Evolutionary conservation across 2,797 vertebrate genomes (phyloP).

Genomic region (Rhinoraja longicauda): DNA sequence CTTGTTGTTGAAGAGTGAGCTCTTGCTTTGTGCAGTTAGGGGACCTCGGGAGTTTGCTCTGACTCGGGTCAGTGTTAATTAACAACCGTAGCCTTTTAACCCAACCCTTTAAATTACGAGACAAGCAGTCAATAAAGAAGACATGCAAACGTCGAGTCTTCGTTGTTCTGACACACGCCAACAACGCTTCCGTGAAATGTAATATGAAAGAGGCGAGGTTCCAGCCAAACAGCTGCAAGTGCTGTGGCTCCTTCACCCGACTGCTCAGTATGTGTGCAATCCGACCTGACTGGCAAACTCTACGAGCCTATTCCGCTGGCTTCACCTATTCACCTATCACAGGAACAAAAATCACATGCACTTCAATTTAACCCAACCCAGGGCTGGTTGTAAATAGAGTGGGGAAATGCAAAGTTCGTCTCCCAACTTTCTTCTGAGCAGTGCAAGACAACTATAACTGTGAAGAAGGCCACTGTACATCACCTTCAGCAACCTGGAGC

Average conservation of each 20-base stretch:
- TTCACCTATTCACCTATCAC: not conserved
- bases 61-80: not conserved
- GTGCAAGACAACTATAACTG: not conserved
- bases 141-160: not conserved
- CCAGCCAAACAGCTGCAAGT: not conserved
- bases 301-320: not conserved
- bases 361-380: not conserved
- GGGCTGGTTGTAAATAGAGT: not conserved
- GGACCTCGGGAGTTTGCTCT: not conserved
- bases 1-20: not conserved
- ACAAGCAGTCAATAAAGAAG: constrained; percentile 26
- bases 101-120: constrained; percentile 27
- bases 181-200: not conserved
- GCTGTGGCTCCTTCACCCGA: not conserved
- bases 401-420: not conserved
- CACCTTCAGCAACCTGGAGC: not conserved
- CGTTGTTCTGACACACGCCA: not conserved
- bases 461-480: not conserved
- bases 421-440: not conserved
- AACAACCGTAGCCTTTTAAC: not conserved
- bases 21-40: not conserved
- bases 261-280: not conserved
- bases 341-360: not conserved
- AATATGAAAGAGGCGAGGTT: not conserved
- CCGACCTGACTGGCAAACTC: not conserved